Percentiles rank a stretch among this genome's conserved stretches.
These are phyloP conservation scores for Onychostruthus taczanowskii DNA, from an alignment of 2,113 vertebrate genomes.

Conservation along the genomic window DNA sequence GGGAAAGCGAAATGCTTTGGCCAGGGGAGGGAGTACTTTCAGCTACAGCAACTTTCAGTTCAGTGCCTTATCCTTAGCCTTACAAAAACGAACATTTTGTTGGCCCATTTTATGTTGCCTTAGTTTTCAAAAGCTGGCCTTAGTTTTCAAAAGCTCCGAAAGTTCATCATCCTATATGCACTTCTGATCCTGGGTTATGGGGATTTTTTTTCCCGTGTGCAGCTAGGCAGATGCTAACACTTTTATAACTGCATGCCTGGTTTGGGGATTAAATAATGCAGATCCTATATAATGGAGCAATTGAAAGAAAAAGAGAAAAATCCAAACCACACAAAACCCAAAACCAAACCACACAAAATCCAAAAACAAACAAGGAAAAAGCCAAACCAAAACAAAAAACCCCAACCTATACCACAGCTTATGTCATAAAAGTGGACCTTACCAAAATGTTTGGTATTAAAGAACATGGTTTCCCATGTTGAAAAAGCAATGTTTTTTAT, in stretches of 20 bases:
- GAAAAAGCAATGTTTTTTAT: background rate
- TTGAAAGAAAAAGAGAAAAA: background rate
- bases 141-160: background rate
- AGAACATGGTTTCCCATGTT: background rate
- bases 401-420: background rate
- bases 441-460: background rate
- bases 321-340: background rate
- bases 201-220: background rate
- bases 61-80: background rate
- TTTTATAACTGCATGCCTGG: background rate
- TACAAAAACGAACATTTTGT: background rate
- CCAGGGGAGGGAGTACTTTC: slow-evolving; percentile 51
- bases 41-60: background rate
- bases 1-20: background rate
- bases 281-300: background rate
- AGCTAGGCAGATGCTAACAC: background rate
- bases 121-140: background rate
- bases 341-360: background rate
- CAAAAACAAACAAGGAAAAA: background rate
- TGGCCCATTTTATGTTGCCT: background rate
- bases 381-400: background rate
- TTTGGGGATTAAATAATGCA: background rate
- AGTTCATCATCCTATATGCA: background rate
- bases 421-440: background rate
- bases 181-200: background rate